Conservation (phyloP, 2,888 invertebrate species). For the Willowsia nigromaculata region DNA sequence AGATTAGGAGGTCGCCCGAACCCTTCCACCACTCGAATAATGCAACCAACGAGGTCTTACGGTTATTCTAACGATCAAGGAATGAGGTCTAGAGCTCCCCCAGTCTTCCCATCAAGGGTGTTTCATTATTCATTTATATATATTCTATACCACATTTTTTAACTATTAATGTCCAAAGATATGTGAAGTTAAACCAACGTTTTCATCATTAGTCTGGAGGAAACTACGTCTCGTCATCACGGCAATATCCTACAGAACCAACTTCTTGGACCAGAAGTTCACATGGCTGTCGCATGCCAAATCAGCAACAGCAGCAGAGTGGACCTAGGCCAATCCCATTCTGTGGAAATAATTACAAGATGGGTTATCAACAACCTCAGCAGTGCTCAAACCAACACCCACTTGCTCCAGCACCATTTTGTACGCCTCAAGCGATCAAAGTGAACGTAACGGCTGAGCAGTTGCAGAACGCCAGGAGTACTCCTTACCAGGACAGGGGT, state of each 20-base stretch:
- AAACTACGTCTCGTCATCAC: background rate
- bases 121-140: background rate
- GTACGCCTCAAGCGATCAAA: conserved; percentile 61
- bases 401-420: conserved; percentile 35
- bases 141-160: background rate
- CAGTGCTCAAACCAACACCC: conserved; percentile 17
- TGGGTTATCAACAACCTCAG: conserved; percentile 29
- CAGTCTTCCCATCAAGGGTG: conserved; percentile 2
- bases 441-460: conserved; percentile 70
- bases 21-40: background rate
- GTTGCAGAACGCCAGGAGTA: conserved; percentile 50
- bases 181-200: background rate
- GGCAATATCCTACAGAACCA: background rate
- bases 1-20: background rate
- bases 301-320: conserved; percentile 27
- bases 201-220: background rate
- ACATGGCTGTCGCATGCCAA: background rate
- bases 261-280: background rate
- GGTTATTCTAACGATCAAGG: background rate
- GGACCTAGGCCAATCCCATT: background rate
- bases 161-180: background rate
- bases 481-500: conserved; percentile 41
- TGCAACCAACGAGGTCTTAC: background rate
- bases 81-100: background rate
- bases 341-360: background rate